Evolutionary conservation across 2,888 invertebrate genomes (phyloP), one percentile per base, ranked within the genome.

Genomic region (Cistogaster globosa): DNA sequence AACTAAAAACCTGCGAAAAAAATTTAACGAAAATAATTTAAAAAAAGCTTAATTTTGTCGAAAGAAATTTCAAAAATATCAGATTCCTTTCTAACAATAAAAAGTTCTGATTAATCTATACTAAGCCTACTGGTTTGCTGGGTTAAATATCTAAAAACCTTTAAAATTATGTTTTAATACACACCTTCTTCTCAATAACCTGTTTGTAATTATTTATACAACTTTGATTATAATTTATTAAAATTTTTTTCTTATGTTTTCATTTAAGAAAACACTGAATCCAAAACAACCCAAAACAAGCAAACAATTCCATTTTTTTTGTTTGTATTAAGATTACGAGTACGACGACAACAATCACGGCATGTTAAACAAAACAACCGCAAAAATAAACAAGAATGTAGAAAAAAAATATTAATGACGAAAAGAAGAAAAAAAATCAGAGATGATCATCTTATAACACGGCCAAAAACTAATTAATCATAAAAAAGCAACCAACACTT

Each of bases 391-490:
- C 42, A 12, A 42, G 42, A 11, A 12, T 42, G 42, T 42, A 51
- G 9, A 55, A 51, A 77, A 62, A 48, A 26, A 58, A 68, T 14
- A 42, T 36, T 22, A 32, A 57, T n/a, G 45, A 63, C n/a, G n/a
- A 22, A 38, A 55, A 45, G 7, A 58, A 57, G 12, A 51, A 38
- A 57, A 32, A 32, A 5, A 32, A 5, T 32, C 2, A 7, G 32
- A 74, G 79, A 63, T 62, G 69, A 75, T 67, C 63, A 57, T 38
- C 58, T 74, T 67, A 72, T 53, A 80, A 57, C 36, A 20, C 55
- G 55, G 62, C 45, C 38, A 67, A 32, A 62, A 67, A 74, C 68
- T 79, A 75, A 79, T 84, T 84, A 84, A 84, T 84, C 83, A 84
- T 55, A 75, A 57, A 75, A 57, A n/a, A 68, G 45, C 22, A 51